These are phyloP conservation scores for Atopsyche davidsoni DNA, from an alignment of 1,140 invertebrate genomes.

Conservation along the genomic window DNA sequence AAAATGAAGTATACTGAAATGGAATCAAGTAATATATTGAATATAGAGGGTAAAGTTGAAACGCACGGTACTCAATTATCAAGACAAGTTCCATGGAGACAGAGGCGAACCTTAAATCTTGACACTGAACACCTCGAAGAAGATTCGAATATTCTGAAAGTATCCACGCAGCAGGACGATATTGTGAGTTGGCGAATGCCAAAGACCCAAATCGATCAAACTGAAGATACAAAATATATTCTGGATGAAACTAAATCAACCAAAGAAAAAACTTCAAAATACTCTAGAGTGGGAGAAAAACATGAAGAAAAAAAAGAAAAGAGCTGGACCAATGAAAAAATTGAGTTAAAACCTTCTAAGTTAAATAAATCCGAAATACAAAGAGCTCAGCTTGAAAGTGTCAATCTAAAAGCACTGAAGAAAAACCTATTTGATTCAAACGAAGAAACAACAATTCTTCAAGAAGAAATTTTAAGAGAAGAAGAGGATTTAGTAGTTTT, in stretches of 20 bases:
- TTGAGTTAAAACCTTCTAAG: conserved; percentile 51
- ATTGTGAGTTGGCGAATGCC: no score
- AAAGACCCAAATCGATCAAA: no score
- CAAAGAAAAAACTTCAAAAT: conserved; percentile 13
- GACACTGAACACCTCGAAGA: conserved; percentile 25
- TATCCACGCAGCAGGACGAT: no score
- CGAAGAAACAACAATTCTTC: conserved; percentile 16
- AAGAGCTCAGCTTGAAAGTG: conserved; percentile 39
- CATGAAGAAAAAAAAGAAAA: conserved; percentile 36
- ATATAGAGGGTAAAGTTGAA: conserved; percentile 24
- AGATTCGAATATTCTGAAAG: conserved; percentile 32
- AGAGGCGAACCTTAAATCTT: conserved; percentile 18
- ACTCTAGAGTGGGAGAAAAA: conserved; percentile 5
- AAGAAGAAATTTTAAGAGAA: conserved; percentile 30
- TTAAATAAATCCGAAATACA: conserved; percentile 33
- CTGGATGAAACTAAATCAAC: conserved; percentile 19
- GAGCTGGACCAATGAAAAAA: conserved; percentile 52
- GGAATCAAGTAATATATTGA: conserved; percentile 27
- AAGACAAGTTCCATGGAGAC: conserved; percentile 30
- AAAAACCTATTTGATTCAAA: no score
- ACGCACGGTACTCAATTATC: conserved; percentile 21
- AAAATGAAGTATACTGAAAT: conserved; percentile 12
- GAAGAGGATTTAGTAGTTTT: conserved; percentile 39
- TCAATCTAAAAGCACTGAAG: conserved; percentile 36
- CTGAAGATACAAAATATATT: conserved; percentile 26